Base-by-base conservation (phyloP, 2,888 invertebrate genomes). In the Spodoptera exigua region DNA sequence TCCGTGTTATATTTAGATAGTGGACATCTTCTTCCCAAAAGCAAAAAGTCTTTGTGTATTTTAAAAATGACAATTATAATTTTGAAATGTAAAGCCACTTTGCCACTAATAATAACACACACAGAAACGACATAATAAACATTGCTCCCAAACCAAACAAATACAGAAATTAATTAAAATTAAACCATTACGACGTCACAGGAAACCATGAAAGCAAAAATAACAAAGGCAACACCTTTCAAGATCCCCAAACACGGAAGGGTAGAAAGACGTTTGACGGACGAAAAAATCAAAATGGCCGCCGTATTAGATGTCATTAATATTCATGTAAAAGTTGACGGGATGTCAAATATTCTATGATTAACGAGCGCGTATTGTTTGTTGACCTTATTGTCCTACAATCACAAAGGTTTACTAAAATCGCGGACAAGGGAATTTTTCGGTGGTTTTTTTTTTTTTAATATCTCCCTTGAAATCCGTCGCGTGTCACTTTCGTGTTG, bases 341-440 rank as follows among this genome's bases (percentile, higher is more conserved):
- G 71, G 61, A 76, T 75, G 87, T 90, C 89, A 89, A 89, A 89
- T 89, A 85, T 86, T 79, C 68, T 66, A 82, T 88, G 90, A 90
- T 88, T 83, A 87, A 90, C 78, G 88, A 86, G 67, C 72, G 1
- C 54, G 67, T 77, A 85, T 89, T 90, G 89, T 90, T 86, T 85
- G 86, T 72, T 57, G 53, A 60, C 74, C 76, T 81, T 82, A 88
- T 88, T 89, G 87, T 89, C 78, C 77, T 81, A 78, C 66, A 76
- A 72, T 69, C 55, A 53, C 73, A 85, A 80, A 69, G 83, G 82
- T 81, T 81, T 74, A 79, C 80, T 83, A 81, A 84, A 86, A 83
- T 63, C 74, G 76, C 75, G 78, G 74, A 78, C 80, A 79, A 79
- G 78, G 74, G 75, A 74, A 74, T 72, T 82, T 83, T 74, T 75